Percentiles rank a stretch among this genome's conserved stretches.
phyloP scores from a whole-genome alignment of 1,140 invertebrate species.

The Listronotus bonariensis region DNA sequence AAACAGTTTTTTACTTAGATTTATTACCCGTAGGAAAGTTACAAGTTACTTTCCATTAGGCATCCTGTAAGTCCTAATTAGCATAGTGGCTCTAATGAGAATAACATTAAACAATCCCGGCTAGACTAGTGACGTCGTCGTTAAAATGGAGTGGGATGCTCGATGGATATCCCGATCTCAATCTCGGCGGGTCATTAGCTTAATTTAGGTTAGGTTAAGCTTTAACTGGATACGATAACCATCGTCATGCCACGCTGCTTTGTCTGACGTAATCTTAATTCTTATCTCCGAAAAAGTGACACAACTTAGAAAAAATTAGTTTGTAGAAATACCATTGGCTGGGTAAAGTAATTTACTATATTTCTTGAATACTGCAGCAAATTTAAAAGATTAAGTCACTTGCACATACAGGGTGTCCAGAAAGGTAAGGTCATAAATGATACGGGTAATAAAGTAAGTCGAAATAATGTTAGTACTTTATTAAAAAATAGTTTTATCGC shows the following conservation, averaged over 20 bases:
- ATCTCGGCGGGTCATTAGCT: conserved; percentile 7
- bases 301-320: neutral
- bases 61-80: neutral
- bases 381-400: too few species aligned
- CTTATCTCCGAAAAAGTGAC: neutral
- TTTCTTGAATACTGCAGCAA: too few species aligned
- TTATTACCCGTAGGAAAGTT: too few species aligned
- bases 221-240: conserved; percentile 1
- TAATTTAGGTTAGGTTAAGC: conserved; percentile 5
- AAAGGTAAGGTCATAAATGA: too few species aligned
- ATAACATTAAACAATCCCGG: neutral
- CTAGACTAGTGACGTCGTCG: conserved; percentile 7
- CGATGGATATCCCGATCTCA: neutral
- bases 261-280: neutral
- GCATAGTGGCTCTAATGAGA: neutral
- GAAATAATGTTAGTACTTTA: too few species aligned
- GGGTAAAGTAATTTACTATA: too few species aligned
- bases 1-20: too few species aligned
- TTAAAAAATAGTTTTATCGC: too few species aligned
- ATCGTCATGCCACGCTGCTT: neutral
- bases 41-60: too few species aligned
- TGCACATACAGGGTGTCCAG: too few species aligned
- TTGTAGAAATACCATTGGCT: too few species aligned
- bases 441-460: too few species aligned
- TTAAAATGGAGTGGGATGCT: neutral